Evolutionary conservation across 2,113 vertebrate genomes (phyloP), one percentile per base, ranked within the genome.

Genomic region (Planiliza haematocheilus): DNA sequence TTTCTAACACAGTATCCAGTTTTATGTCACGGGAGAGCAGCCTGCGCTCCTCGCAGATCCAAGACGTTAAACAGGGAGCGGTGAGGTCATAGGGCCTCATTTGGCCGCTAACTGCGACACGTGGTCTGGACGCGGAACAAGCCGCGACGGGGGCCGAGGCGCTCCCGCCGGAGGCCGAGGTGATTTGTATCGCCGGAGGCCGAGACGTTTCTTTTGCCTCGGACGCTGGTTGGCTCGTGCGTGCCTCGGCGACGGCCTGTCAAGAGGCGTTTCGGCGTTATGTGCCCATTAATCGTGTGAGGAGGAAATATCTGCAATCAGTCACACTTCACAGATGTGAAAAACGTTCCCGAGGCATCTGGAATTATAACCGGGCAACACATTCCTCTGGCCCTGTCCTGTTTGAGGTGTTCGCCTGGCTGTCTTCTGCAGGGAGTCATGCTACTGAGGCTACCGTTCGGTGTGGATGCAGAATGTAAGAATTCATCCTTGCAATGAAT

Each of bases 61-160:
- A 82, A 60, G 20, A 74, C 77, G 75, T 86, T 76, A 11, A 42
- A 60, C 16, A 62, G 30, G 34, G 18, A 79, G 34, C 6, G 64
- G 45, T 60, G 53, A n/a, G 20, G 53, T 71, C 70, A 30, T 43
- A 51, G 46, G 65, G 53, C 67, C 78, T 70, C 49, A 20, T 49
- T 39, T 70, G 68, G 70, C 43, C 34, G 18, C 24, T 48, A 16
- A 6, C 20, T 1, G 30, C 38, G 1, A 17, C 72, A 77, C 18
- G 36, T 74, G 72, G 64, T 53, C 66, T 64, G 58, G 42, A 30
- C 8, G 20, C 17, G 5, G 8, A 17, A 64, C 36, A 2, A 72
- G 10, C 38, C 7, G 7, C 11, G 42, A 2, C 34, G 65, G 65
- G 60, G 17, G n/a, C n/a, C n/a, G n/a, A n/a, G 34, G 11, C 18